Percentiles rank a stretch among this genome's conserved stretches.
These are phyloP conservation scores for human (Homo sapiens) DNA, from an alignment of 2,113 vertebrate genomes.

Conservation along the genomic window GRCh38 chr1:246599501-246600000, in stretches of 20 bases:
- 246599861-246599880: background rate
- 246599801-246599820: background rate
- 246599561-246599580: background rate
- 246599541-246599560: background rate
- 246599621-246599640: too few species aligned
- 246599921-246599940: background rate
- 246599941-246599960: background rate
- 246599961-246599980: too few species aligned
- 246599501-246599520: background rate
- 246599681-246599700: background rate
- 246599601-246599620: background rate
- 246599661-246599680: too few species aligned
- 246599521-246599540: background rate
- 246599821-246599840: background rate
- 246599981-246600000: too few species aligned
- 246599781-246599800: background rate
- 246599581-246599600: background rate
- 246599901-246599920: background rate
- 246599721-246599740: background rate
- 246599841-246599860: background rate
- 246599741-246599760: background rate
- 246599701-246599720: background rate
- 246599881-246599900: background rate
- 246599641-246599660: too few species aligned
- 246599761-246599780: background rate